These are phyloP conservation scores for Pangasianodon gigas DNA, from an alignment of 2,113 vertebrate genomes.

Conservation along the genomic window DNA sequence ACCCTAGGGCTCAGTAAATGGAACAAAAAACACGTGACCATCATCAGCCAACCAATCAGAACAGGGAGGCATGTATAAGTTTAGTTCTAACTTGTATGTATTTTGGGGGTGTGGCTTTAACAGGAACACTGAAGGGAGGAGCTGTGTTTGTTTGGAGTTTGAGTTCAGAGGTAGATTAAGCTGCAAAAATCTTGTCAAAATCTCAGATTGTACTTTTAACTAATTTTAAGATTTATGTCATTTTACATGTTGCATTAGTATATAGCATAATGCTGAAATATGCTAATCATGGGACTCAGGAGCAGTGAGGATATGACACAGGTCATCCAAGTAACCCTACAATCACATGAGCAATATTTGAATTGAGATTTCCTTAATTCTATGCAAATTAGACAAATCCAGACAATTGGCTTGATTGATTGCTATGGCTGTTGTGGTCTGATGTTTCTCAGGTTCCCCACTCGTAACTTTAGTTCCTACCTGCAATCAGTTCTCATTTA, in stretches of 20 bases:
- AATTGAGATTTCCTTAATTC: no score
- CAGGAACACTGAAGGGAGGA: background rate
- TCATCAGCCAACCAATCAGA: background rate
- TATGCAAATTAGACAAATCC: background rate
- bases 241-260: no score
- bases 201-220: no score
- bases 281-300: background rate
- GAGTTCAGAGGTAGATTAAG: no score
- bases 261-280: no score
- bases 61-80: background rate
- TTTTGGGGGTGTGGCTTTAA: background rate
- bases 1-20: background rate
- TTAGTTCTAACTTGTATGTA: background rate
- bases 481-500: no score
- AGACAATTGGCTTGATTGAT: background rate
- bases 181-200: no score
- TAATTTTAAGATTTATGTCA: no score
- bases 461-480: no score
- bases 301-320: background rate
- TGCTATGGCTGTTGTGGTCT: background rate
- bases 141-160: background rate
- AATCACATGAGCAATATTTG: background rate
- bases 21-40: background rate
- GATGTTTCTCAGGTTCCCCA: background rate
- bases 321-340: background rate